These are phyloP conservation scores for Zoanthus solanderi DNA, from an alignment of 92 coral and sea anemone genomes.

Conservation along the genomic window DNA sequence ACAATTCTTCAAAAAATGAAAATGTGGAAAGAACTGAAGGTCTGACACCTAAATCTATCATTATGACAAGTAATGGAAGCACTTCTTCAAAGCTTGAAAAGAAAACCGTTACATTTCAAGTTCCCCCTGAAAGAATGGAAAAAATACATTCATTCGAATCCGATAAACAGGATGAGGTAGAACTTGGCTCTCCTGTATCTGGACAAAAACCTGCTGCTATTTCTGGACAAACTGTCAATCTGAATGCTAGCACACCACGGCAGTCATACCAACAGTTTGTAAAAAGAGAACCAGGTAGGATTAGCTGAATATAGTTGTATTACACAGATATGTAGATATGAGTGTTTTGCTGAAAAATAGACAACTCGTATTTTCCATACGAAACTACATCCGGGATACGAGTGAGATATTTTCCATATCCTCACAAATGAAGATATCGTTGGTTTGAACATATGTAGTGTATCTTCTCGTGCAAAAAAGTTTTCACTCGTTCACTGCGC, in stretches of 20 bases:
- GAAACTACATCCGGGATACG: no score
- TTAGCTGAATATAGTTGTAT: background rate
- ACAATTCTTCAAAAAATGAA: constrained; percentile 34
- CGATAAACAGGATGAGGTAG: constrained; percentile 1
- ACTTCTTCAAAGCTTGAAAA: constrained; percentile 31
- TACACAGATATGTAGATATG: no score
- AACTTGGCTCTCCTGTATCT: background rate
- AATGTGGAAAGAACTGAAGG: constrained; percentile 39
- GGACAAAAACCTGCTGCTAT: background rate
- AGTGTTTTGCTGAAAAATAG: no score
- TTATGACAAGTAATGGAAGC: constrained; percentile 33
- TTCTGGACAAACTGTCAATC: background rate
- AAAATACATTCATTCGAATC: constrained; percentile 18
- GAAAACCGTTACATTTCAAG: constrained; percentile 48
- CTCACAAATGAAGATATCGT: no score
- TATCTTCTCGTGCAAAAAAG: no score
- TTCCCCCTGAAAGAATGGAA: constrained; percentile 39
- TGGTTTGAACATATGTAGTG: no score
- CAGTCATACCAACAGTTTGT: constrained; percentile 13
- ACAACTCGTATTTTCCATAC: no score
- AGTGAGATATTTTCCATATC: no score
- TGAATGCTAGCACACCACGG: background rate
- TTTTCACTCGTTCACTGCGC: no score
- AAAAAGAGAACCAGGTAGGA: constrained; percentile 38
- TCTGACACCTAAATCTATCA: constrained; percentile 34